These are phyloP conservation scores for Cryptophagus acutangulus DNA, from an alignment of 2,888 invertebrate species.

Conservation along the genomic window DNA sequence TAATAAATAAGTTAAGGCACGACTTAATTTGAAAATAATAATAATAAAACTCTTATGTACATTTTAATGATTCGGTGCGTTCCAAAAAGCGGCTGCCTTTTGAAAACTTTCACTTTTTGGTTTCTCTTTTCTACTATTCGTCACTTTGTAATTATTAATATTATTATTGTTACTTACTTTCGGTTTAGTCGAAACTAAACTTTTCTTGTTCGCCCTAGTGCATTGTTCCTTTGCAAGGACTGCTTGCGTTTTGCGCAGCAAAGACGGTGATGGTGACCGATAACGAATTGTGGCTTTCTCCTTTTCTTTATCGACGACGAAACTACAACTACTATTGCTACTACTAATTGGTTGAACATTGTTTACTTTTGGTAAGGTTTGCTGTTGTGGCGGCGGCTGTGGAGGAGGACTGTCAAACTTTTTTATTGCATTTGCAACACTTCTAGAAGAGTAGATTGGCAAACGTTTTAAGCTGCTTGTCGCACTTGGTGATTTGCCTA, in stretches of 20 bases:
- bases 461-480: conserved; percentile 40
- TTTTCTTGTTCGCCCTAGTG: conserved; percentile 41
- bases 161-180: conserved; percentile 13
- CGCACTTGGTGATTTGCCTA: conserved; percentile 39
- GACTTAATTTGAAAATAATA: conserved; percentile 10
- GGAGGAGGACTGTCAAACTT: conserved; percentile 37
- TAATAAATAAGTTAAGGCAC: conserved; percentile 20
- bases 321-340: too few relatives aligned
- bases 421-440: conserved; percentile 42
- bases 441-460: conserved; percentile 37
- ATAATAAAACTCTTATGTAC: neutral
- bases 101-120: conserved; percentile 43
- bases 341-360: too few relatives aligned
- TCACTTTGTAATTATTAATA: conserved; percentile 6
- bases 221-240: conserved; percentile 47
- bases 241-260: conserved; percentile 49
- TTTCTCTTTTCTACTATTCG: neutral
- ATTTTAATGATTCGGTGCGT: conserved; percentile 36
- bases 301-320: too few relatives aligned
- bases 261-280: conserved; percentile 46
- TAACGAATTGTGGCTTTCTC: too few relatives aligned
- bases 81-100: conserved; percentile 48
- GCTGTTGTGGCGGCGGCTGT: conserved; percentile 1
- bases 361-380: neutral
- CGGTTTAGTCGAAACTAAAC: too few relatives aligned